These are phyloP conservation scores for Sturnira hondurensis DNA, from an alignment of 2,113 vertebrate genomes.

Conservation along the genomic window DNA sequence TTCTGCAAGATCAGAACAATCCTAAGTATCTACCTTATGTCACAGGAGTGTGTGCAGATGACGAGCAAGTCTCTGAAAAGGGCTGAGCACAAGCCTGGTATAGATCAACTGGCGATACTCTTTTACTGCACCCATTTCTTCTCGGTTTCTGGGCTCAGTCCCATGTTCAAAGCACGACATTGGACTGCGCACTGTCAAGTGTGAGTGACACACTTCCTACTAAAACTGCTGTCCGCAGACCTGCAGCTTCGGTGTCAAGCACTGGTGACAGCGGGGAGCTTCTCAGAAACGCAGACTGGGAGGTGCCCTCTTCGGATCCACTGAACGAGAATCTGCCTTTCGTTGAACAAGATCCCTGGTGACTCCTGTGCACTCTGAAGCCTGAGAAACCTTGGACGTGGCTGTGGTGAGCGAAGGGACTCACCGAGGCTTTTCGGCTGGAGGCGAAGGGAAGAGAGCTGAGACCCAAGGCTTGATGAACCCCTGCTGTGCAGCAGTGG, in stretches of 20 bases:
- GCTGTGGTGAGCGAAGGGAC: not conserved
- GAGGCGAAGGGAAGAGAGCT: not conserved
- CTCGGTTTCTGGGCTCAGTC: not conserved
- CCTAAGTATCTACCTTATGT: not conserved
- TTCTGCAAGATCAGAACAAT: not conserved
- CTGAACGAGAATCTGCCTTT: not conserved
- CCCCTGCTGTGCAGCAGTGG: not conserved
- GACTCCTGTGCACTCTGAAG: not conserved
- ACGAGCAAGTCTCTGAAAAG: not conserved
- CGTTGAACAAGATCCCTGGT: not conserved
- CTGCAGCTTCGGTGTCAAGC: not conserved
- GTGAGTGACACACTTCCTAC: not conserved
- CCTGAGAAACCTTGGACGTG: not conserved
- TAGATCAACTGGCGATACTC: rapidly evolving
- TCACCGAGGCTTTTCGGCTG: not conserved
- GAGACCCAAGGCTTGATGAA: not conserved
- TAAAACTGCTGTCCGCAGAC: not conserved
- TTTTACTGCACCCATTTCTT: not conserved
- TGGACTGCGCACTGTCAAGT: not conserved
- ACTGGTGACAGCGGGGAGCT: not conserved
- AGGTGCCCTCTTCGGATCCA: not conserved
- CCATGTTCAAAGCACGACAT: not conserved
- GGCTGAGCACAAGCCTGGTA: not conserved
- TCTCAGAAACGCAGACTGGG: not conserved
- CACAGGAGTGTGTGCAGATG: not conserved